These are phyloP conservation scores for Hypercompe scribonia DNA, from an alignment of 2,888 invertebrate genomes.

Conservation along the genomic window DNA sequence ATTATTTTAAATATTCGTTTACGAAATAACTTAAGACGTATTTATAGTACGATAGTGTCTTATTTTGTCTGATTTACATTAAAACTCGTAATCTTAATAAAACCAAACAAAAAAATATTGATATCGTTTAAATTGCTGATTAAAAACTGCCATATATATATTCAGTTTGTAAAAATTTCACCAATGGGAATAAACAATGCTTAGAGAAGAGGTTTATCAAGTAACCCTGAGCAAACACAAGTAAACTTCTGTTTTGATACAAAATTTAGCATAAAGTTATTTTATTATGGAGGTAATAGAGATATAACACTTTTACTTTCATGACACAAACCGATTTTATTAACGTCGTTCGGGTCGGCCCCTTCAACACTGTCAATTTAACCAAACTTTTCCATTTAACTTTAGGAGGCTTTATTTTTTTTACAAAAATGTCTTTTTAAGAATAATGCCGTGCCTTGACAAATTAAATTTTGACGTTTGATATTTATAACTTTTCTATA, in stretches of 20 bases:
- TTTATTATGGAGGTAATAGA: slow-evolving; percentile 60
- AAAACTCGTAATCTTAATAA: background rate
- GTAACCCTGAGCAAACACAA: slow-evolving; percentile 37
- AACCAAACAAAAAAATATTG: background rate
- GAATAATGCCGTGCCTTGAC: slow-evolving; percentile 66
- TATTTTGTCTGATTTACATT: background rate
- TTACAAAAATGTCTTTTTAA: slow-evolving; percentile 67
- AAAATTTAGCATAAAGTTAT: slow-evolving; percentile 52
- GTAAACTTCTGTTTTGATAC: slow-evolving; percentile 29
- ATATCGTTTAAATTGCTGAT: background rate
- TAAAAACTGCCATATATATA: background rate
- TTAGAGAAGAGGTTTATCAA: slow-evolving; percentile 29
- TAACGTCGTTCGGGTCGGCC: slow-evolving; percentile 63
- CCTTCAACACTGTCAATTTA: slow-evolving; percentile 79
- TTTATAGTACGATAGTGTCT: background rate
- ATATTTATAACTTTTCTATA: slow-evolving; percentile 43
- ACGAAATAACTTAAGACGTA: background rate
- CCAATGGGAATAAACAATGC: slow-evolving; percentile 23
- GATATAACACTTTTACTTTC: slow-evolving; percentile 63
- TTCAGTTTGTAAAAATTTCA: background rate
- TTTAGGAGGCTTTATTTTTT: slow-evolving; percentile 71
- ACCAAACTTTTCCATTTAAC: slow-evolving; percentile 84
- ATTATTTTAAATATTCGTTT: too few relatives aligned
- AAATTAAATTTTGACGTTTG: slow-evolving; percentile 65
- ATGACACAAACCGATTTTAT: slow-evolving; percentile 70